These are phyloP conservation scores for Lottia scabra DNA, from an alignment of 2,888 invertebrate genomes.

Conservation along the genomic window DNA sequence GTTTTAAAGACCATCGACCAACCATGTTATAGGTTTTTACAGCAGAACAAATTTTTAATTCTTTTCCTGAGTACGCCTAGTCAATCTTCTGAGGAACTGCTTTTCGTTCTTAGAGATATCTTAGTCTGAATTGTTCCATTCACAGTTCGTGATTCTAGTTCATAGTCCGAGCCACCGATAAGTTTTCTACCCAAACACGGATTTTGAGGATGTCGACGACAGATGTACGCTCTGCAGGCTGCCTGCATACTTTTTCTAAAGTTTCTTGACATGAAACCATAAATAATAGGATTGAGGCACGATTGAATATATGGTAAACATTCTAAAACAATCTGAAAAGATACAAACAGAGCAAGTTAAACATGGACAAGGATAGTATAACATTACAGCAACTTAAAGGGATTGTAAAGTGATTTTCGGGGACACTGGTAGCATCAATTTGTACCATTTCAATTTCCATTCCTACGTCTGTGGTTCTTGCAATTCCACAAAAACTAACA, in stretches of 20 bases:
- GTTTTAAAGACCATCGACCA: too few species aligned
- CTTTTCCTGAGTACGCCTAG: background rate
- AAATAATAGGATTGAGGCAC: constrained; percentile 58
- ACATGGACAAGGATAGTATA: too few species aligned
- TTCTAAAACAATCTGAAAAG: constrained; percentile 47
- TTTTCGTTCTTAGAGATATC: constrained; percentile 28
- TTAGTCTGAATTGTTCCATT: constrained; percentile 35
- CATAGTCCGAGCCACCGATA: constrained; percentile 28
- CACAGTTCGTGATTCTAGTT: constrained; percentile 29
- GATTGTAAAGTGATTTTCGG: too few species aligned
- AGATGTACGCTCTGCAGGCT: constrained; percentile 24
- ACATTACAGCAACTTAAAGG: too few species aligned
- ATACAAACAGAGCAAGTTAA: background rate
- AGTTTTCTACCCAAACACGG: constrained; percentile 19
- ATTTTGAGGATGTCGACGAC: constrained; percentile 18
- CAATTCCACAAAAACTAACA: too few species aligned
- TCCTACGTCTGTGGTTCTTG: too few species aligned
- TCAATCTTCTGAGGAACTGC: constrained; percentile 27
- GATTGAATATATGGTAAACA: constrained; percentile 60
- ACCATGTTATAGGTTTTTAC: background rate
- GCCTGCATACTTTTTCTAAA: constrained; percentile 42
- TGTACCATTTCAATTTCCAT: too few species aligned
- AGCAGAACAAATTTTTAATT: background rate
- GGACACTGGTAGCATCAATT: too few species aligned
- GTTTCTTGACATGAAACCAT: constrained; percentile 59